Conservation (phyloP, 2,113 vertebrate species). For the Prochilodus magdalenae region DNA sequence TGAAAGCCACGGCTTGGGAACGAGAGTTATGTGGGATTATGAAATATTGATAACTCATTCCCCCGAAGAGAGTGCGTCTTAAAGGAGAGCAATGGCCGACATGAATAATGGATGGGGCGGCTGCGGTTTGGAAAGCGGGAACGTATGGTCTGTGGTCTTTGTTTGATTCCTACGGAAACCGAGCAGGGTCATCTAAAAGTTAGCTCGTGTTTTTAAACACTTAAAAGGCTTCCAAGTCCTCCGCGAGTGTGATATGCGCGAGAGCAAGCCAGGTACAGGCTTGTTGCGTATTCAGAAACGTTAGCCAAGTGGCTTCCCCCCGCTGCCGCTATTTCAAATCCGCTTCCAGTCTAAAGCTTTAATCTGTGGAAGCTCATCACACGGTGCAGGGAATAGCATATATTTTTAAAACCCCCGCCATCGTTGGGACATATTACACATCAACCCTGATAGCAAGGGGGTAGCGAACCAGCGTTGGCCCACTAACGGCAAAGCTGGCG, state of each 20-base stretch:
- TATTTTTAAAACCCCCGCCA: too few species aligned
- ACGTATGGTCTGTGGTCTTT: background rate
- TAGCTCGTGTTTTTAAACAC: background rate
- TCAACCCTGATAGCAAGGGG: too few species aligned
- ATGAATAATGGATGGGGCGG: slow-evolving; percentile 18
- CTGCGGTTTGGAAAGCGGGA: background rate
- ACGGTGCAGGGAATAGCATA: too few species aligned
- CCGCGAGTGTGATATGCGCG: background rate
- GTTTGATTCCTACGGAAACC: background rate
- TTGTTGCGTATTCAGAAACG: background rate
- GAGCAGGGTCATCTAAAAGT: background rate
- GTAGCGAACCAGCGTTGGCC: too few species aligned
- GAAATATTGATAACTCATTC: slow-evolving; percentile 21
- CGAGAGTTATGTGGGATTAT: background rate
- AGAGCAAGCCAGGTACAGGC: background rate
- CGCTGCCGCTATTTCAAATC: too few species aligned
- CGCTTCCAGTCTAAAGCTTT: too few species aligned
- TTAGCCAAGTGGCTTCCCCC: too few species aligned
- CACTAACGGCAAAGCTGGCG: too few species aligned
- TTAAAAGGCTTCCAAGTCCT: background rate
- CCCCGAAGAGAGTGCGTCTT: background rate
- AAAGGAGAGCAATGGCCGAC: slow-evolving; percentile 7
- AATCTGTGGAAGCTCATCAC: too few species aligned
- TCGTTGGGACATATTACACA: too few species aligned
- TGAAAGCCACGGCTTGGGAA: background rate